Evolutionary conservation across 2,888 invertebrate species (phyloP), one percentile per base, ranked within the genome.

Genomic region (Eucera pruinosa): DNA sequence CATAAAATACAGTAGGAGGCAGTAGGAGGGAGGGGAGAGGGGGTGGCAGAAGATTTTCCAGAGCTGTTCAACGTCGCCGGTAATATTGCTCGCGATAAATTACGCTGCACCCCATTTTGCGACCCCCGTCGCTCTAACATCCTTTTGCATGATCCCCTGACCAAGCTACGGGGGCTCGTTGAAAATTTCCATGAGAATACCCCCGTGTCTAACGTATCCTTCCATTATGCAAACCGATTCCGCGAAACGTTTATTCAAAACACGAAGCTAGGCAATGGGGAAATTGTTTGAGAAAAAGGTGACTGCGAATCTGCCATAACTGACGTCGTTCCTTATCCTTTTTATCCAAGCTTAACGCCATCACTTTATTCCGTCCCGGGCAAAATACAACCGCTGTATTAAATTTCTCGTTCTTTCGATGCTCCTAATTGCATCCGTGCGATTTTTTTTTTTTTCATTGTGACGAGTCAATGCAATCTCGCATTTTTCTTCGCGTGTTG

Each of bases 71-170:
- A 57, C 72, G 72, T 72, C 69, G 45, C 52, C 39, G 79, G 74
- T 75, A 75, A 83, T 83, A 83, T 83, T 73, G 84, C 74, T 50
- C 45, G 83, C 80, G 57, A 83, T 83, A 83, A 83, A 83, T 83
- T 83, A 78, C 79, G 36, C 48, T 57, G 23, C 64, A 43, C 6
- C 39, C 50, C 58, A 54, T 62, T 65, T 54, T 18, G 43, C 41
- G 43, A 33, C 45, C 54, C 36, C 36, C 45, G 20, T 13, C 41
- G 25, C 43, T 52, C 62, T 20, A 70, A 48, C 55, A 66, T 61
- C 65, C 68, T 66, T 71, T 54, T 61, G 39, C 50, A 61, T 64
- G 67, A 66, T 52, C 69, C n/a, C n/a, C 80, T 65, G 80, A 55
- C 7, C 7, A 7, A 33, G 33, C 71, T 61, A 47, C 48, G 57